These are phyloP conservation scores for Nemotelus pantherinus DNA, from an alignment of 2,888 invertebrate species.

Conservation along the genomic window DNA sequence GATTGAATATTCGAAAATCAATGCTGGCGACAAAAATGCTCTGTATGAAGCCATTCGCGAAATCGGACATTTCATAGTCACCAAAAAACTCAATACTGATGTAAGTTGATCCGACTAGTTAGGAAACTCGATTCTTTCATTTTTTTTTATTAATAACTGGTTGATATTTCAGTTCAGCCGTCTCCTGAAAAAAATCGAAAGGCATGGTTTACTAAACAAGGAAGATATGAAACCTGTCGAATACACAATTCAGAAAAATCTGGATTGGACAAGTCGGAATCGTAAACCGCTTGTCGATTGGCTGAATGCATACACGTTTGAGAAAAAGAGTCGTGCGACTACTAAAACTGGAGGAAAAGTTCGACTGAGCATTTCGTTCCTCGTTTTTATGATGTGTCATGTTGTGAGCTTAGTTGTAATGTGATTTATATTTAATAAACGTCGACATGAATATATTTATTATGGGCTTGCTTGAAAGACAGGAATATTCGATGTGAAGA, in stretches of 20 bases:
- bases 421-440: no score
- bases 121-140: neutral
- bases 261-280: neutral
- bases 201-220: neutral
- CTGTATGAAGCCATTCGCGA: neutral
- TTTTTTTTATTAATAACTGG: neutral
- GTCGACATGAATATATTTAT: no score
- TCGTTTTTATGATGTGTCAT: neutral
- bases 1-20: neutral
- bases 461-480: no score
- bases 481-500: no score
- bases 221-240: neutral
- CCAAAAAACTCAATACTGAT: neutral
- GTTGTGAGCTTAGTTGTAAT: no score
- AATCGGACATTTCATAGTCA: neutral
- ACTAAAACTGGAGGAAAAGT: no score
- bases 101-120: neutral
- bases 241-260: neutral
- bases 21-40: neutral
- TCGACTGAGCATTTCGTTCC: neutral
- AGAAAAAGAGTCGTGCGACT: neutral
- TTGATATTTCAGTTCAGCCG: constrained; percentile 6
- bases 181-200: constrained; percentile 12
- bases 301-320: neutral
- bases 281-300: constrained; percentile 14